Percentiles rank a stretch among this genome's conserved stretches.
Evolutionary conservation across 2,113 vertebrate genomes (phyloP).

Genomic region (Struthidea cinerea): DNA sequence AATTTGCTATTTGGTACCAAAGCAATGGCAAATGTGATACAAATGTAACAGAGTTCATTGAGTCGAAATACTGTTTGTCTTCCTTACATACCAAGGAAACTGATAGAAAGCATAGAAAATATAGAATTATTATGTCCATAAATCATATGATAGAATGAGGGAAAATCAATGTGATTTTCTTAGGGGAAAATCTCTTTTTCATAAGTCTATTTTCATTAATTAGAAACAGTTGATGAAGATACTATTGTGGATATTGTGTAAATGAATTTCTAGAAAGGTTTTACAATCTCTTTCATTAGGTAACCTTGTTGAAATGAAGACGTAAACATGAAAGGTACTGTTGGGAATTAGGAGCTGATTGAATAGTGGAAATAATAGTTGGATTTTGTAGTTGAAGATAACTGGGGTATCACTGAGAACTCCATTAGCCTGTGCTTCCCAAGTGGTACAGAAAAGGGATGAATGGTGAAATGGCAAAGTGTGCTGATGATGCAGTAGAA

Average conservation of each 20-base stretch:
- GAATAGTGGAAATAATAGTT: neutral
- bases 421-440: neutral
- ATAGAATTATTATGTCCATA: neutral
- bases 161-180: neutral
- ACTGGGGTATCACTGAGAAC: neutral
- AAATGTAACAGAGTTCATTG: neutral
- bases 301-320: neutral
- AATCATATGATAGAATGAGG: neutral
- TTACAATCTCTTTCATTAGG: neutral
- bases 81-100: neutral
- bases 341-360: neutral
- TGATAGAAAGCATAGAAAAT: neutral
- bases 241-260: neutral
- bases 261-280: neutral
- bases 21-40: neutral
- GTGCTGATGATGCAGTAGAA: neutral
- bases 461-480: neutral
- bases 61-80: neutral
- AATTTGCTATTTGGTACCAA: neutral
- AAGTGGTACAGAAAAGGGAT: neutral
- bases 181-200: neutral
- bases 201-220: neutral
- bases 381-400: neutral
- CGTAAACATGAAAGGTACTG: neutral
- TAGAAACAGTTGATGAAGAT: neutral